These are phyloP conservation scores for Phragmatobia fuliginosa DNA, from an alignment of 2,888 invertebrate species.

Conservation along the genomic window DNA sequence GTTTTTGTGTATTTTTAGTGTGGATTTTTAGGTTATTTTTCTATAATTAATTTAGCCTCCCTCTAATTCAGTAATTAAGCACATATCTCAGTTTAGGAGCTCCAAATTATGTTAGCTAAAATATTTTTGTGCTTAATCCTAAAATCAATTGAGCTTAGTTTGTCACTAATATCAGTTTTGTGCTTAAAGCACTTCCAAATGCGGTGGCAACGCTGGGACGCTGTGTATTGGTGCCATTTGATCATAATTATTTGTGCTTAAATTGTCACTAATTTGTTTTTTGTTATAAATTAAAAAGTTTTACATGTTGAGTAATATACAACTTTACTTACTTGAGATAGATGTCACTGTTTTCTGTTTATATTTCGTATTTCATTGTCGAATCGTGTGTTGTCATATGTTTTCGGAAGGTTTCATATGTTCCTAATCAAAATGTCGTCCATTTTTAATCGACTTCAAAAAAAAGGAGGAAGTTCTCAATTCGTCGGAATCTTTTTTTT, in stretches of 20 bases:
- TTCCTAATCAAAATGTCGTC: background rate
- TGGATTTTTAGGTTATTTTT: background rate
- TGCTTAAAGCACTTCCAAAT: conserved; percentile 14
- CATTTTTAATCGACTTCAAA: no score
- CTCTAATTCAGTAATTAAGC: background rate
- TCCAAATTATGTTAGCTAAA: background rate
- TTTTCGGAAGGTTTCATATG: background rate
- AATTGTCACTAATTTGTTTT: conserved; percentile 16
- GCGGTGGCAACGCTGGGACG: conserved; percentile 10
- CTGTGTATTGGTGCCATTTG: conserved; percentile 8
- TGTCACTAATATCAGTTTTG: conserved; percentile 13
- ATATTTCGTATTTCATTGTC: background rate
- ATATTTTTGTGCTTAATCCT: conserved; percentile 7
- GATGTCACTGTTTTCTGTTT: background rate
- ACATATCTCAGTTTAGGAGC: background rate
- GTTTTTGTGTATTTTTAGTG: background rate
- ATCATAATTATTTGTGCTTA: conserved; percentile 10
- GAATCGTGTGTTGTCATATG: background rate
- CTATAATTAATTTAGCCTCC: background rate
- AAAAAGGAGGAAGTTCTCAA: no score
- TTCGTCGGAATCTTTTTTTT: no score
- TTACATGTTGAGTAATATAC: background rate
- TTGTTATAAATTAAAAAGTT: background rate
- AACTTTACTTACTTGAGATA: background rate
- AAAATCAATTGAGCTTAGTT: conserved; percentile 14